Evolutionary conservation across 2,888 invertebrate species (phyloP).

Genomic region (Clunio marinus): DNA sequence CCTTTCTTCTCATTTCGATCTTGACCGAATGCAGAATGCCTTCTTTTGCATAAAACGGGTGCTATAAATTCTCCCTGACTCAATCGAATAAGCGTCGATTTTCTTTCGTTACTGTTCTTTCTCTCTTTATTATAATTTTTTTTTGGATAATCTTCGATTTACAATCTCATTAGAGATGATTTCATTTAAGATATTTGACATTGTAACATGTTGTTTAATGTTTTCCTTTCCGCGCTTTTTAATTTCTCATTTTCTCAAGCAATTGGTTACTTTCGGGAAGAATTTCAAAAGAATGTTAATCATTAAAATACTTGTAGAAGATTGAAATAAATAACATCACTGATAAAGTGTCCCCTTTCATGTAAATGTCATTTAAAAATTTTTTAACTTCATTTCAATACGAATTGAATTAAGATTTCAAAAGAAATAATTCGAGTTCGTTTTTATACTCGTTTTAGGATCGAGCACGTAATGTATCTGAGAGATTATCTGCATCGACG

Average conservation of each 20-base stretch:
- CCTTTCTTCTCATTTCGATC: too few species aligned
- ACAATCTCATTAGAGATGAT: constrained; percentile 21
- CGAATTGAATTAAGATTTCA: background rate
- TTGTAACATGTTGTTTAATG: constrained; percentile 15
- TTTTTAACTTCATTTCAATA: too few species aligned
- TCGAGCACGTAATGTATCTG: constrained; percentile 72
- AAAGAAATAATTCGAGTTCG: too few species aligned
- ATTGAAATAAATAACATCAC: too few species aligned
- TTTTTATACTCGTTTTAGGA: constrained; percentile 60
- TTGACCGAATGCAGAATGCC: background rate
- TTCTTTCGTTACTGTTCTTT: background rate
- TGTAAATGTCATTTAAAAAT: too few species aligned
- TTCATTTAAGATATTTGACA: constrained; percentile 13
- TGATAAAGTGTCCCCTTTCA: too few species aligned
- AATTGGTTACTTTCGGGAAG: background rate
- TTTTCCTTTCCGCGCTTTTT: too few species aligned
- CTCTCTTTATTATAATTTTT: too few species aligned
- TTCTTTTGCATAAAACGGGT: constrained; percentile 16
- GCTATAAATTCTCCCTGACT: constrained; percentile 1
- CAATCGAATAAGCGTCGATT: constrained; percentile 3
- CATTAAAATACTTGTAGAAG: too few species aligned
- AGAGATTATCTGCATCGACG: constrained; percentile 78
- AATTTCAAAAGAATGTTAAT: too few species aligned
- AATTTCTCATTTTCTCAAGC: background rate
- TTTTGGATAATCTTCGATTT: constrained; percentile 23